phyloP scores from a whole-genome alignment of 2,113 vertebrate genomes.

The Zosterops hypoxanthus region DNA sequence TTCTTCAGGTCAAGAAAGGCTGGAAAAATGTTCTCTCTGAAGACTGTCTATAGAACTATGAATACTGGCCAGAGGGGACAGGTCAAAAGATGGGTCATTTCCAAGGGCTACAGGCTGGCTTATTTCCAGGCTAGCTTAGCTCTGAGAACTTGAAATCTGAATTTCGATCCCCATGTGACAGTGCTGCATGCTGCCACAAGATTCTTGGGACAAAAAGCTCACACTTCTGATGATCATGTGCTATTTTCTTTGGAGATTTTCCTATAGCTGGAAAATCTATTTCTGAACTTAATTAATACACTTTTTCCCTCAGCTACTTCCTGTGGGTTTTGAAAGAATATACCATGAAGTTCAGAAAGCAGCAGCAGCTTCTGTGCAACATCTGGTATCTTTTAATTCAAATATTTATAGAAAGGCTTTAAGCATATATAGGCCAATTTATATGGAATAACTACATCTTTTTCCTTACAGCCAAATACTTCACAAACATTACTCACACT shows the following conservation, averaged over 20 bases:
- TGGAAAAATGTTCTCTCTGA: neutral
- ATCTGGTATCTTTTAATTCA: constrained; percentile 60
- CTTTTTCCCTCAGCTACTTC: constrained; percentile 49
- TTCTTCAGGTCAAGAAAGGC: neutral
- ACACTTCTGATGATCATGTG: constrained; percentile 40
- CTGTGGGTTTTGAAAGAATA: constrained; percentile 66
- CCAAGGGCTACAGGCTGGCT: neutral
- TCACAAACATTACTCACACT: neutral
- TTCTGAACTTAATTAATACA: constrained; percentile 69
- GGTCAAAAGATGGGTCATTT: neutral
- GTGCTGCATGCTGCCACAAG: neutral
- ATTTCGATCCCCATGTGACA: neutral
- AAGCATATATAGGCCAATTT: constrained; percentile 4
- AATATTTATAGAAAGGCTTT: constrained; percentile 51
- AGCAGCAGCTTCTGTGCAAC: constrained; percentile 62
- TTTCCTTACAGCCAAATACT: constrained; percentile 18
- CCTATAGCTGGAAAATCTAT: constrained; percentile 53
- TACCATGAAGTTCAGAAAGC: constrained; percentile 42
- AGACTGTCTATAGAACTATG: neutral
- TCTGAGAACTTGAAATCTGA: neutral
- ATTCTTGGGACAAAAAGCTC: constrained; percentile 26
- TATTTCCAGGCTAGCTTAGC: neutral
- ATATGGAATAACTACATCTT: constrained; percentile 19
- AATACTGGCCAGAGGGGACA: neutral
- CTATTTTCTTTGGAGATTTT: constrained; percentile 51